A percentile compares a stretch with the other conserved stretches of the same genome.
Evolutionary conservation across 2,113 vertebrate species (phyloP).

Genomic region (Myiozetetes cayanensis): DNA sequence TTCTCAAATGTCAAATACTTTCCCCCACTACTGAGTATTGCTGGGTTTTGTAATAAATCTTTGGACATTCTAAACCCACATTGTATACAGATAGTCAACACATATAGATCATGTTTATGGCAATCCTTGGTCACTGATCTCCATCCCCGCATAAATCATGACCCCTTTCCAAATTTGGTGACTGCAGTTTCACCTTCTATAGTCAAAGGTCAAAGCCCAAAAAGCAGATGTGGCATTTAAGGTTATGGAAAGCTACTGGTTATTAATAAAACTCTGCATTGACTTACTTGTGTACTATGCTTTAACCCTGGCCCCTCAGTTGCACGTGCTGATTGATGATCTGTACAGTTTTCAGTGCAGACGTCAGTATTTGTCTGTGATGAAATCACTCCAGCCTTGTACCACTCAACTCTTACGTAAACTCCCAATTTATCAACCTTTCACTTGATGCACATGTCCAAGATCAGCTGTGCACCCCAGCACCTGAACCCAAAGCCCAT

Average conservation of each 20-base stretch:
- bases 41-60: neutral
- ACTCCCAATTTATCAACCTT: neutral
- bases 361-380: fast-evolving
- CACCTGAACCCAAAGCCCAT: neutral
- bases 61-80: neutral
- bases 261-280: neutral
- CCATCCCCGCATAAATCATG: neutral
- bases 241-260: neutral
- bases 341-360: neutral
- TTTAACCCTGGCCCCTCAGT: neutral
- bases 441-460: neutral
- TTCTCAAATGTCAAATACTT: neutral
- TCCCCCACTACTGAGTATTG: neutral
- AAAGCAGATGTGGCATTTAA: neutral
- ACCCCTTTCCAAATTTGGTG: neutral
- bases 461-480: neutral
- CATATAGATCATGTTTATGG: neutral
- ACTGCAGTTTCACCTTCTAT: neutral
- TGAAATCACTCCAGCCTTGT: neutral
- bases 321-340: neutral
- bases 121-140: neutral
- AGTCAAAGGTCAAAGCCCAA: neutral
- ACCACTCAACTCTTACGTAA: neutral
- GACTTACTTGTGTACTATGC: neutral
- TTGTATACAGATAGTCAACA: neutral